These are phyloP conservation scores for Campoplex nolae DNA, from an alignment of 2,888 invertebrate species.

Conservation along the genomic window DNA sequence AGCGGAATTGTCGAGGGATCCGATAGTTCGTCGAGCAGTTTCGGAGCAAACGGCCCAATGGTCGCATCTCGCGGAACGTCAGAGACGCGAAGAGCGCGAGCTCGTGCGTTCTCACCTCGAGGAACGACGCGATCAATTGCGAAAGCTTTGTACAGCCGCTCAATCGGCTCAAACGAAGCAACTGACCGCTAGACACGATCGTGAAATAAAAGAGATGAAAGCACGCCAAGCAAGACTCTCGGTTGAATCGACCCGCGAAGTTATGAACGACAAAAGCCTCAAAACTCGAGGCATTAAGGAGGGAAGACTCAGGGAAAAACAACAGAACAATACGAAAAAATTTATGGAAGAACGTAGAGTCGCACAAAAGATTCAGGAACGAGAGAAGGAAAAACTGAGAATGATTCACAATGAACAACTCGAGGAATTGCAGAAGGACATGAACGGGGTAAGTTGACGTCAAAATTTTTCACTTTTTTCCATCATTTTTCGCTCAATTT, in stretches of 20 bases:
- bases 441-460: conserved; percentile 90
- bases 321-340: conserved; percentile 98
- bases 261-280: conserved; percentile 97
- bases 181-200: conserved; percentile 94
- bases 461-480: not conserved
- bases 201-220: conserved; percentile 98
- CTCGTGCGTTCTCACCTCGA: conserved; percentile 92
- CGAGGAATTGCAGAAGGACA: conserved; percentile 94
- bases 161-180: conserved; percentile 95
- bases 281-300: conserved; percentile 99
- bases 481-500: not conserved
- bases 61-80: conserved; percentile 95
- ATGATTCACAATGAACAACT: conserved; percentile 96
- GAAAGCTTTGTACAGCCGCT: conserved; percentile 92
- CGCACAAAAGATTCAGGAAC: conserved; percentile 94
- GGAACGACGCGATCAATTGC: conserved; percentile 90
- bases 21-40: conserved; percentile 92
- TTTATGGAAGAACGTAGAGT: conserved; percentile 98
- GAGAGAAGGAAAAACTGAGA: conserved; percentile 96
- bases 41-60: conserved; percentile 97
- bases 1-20: conserved; percentile 92
- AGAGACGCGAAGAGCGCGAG: conserved; percentile 93
- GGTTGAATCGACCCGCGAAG: conserved; percentile 98
- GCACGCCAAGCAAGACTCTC: conserved; percentile 97
- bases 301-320: conserved; percentile 95